A percentile compares a stretch with the other conserved stretches of the same genome.
phyloP scores from a whole-genome alignment of 2,888 invertebrate species.

The Trypoxylon attenuatum region DNA sequence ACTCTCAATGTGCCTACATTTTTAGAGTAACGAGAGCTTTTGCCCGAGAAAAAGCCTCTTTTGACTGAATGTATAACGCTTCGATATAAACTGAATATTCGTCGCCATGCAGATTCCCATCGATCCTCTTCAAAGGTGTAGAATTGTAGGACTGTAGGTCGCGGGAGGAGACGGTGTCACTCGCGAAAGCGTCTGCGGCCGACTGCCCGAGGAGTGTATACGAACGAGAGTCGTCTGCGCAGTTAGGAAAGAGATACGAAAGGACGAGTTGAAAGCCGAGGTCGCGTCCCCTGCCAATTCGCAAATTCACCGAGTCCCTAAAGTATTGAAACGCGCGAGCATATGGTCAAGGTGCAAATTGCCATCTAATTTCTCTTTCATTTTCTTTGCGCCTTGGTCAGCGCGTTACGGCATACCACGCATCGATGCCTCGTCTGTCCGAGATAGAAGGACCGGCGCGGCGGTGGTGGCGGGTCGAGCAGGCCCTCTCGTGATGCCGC shows the following conservation, averaged over 20 bases:
- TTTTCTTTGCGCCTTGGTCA: no score
- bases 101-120: not conserved
- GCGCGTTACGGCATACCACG: not conserved
- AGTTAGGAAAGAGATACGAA: no score
- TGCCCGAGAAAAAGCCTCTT: no score
- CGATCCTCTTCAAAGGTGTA: no score
- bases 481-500: conserved; percentile 11
- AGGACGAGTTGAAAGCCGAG: no score
- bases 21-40: not conserved
- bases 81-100: not conserved
- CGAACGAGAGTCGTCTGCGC: no score
- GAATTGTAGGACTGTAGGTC: no score
- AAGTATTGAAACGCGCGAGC: conserved; percentile 18
- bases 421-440: not conserved
- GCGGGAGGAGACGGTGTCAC: not conserved
- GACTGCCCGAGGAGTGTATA: no score
- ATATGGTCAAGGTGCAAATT: conserved; percentile 37
- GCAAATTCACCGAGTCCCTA: not conserved
- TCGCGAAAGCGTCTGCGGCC: no score
- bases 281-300: no score
- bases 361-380: conserved; percentile 43
- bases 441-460: not conserved
- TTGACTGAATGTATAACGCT: no score
- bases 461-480: not conserved
- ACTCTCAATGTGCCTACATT: no score